Evolutionary conservation across 2,113 vertebrate genomes (phyloP), one percentile per base, ranked within the genome.

Genomic region (Tringa solitaria): DNA sequence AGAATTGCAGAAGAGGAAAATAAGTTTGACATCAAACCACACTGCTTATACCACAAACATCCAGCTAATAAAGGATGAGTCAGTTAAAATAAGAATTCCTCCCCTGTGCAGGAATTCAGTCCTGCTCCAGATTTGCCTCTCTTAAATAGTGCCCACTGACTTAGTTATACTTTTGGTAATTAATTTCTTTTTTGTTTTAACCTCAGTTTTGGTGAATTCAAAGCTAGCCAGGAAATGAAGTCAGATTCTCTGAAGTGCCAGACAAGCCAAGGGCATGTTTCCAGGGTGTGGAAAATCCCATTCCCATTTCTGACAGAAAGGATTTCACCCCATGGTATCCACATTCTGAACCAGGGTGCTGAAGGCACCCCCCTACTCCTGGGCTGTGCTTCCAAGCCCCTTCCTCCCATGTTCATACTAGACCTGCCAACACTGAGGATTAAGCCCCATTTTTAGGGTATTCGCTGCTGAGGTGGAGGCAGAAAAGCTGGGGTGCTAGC

Each of bases 61-160:
- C 23, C 50, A 88, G 24, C 22, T 90, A 90, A 93, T 70, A 93
- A 90, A 83, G n/a, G 59, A 90, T 67, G 41, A 94, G 80, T 90
- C 37, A 41, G 75, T 83, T 83, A 90, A 90, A 96, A 87, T 18
- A 57, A 85, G 46, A 85, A 80, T 80, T 88, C 59, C 14, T 63
- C 24, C 12, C 26, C 63, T 53, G 16, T 54, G 22, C 30, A 67
- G 59, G 21, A 59, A 83, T 50, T 87, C 60, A 50, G 18, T 35
- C 37, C 35, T 67, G 26, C 35, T 88, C 50, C 41, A 83, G 27
- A 51, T 80, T 80, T 87, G 57, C 16, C 59, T 27, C 14, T n/a
- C 21, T 43, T 20, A 63, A 89, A 61, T 14, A 72, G 30, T 32
- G n/a, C 9, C 48, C 63, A 76, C 39, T 33, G 13, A 70, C 68